phyloP scores from a whole-genome alignment of 2,888 invertebrate genomes.

The Nomada ruficornis region DNA sequence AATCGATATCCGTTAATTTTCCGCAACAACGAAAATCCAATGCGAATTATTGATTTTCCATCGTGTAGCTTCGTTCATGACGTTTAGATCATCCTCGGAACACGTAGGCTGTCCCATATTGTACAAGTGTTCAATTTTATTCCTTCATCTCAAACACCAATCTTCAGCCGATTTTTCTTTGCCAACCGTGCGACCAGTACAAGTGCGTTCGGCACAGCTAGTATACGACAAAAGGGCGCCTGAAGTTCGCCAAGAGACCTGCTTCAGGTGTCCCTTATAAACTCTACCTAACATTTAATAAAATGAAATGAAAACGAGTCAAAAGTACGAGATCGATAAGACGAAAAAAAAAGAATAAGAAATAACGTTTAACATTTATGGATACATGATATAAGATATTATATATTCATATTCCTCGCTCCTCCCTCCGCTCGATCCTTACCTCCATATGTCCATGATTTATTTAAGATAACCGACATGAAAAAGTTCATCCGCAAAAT shows the following conservation, averaged over 20 bases:
- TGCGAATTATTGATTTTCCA: neutral
- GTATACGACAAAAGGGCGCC: slow-evolving; percentile 83
- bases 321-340: slow-evolving; percentile 66
- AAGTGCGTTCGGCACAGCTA: slow-evolving; percentile 84
- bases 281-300: slow-evolving; percentile 83
- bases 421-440: slow-evolving; percentile 61
- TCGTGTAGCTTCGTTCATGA: neutral
- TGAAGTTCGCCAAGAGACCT: slow-evolving; percentile 77
- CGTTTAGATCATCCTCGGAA: neutral
- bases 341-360: slow-evolving; percentile 55
- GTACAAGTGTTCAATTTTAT: neutral
- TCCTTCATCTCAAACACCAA: slow-evolving; percentile 39
- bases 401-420: slow-evolving; percentile 69
- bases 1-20: neutral
- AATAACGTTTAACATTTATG: slow-evolving; percentile 79
- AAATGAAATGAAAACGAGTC: slow-evolving; percentile 70
- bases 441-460: slow-evolving; percentile 50
- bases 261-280: slow-evolving; percentile 77
- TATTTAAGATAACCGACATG: slow-evolving; percentile 42
- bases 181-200: slow-evolving; percentile 82
- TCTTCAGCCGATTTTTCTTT: slow-evolving; percentile 74
- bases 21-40: too few species aligned
- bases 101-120: neutral
- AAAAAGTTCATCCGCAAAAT: slow-evolving; percentile 52
- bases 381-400: slow-evolving; percentile 78